A percentile compares a stretch with the other conserved stretches of the same genome.
Evolutionary conservation across 1,140 invertebrate genomes (phyloP).

Genomic region (Drosophila pectinifera): DNA sequence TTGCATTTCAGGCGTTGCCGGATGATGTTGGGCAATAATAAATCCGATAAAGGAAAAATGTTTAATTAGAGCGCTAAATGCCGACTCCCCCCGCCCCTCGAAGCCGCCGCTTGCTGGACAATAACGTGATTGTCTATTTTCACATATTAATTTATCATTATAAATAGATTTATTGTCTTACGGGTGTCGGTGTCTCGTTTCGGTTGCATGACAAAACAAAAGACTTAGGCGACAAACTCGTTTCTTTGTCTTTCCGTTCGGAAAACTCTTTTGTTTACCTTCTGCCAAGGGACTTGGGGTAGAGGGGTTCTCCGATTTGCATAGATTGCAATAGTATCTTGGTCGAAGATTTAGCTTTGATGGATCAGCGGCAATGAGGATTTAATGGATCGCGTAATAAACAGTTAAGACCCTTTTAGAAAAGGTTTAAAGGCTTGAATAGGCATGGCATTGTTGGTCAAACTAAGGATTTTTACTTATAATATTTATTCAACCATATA

Average conservation of each 20-base stretch:
- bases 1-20: conserved; percentile 41
- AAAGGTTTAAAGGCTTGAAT: neutral
- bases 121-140: conserved; percentile 53
- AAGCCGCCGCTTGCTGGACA: conserved; percentile 1
- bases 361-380: conserved; percentile 1
- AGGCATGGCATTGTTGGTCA: too few relatives aligned
- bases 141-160: conserved; percentile 76
- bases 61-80: conserved; percentile 76
- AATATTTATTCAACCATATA: neutral
- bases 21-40: conserved; percentile 61
- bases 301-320: conserved; percentile 25
- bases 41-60: conserved; percentile 69
- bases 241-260: conserved; percentile 57
- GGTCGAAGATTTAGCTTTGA: conserved; percentile 29
- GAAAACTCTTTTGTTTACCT: conserved; percentile 56
- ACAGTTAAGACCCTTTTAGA: neutral
- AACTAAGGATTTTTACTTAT: too few relatives aligned
- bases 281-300: conserved; percentile 15
- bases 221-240: conserved; percentile 77
- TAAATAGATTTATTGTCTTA: conserved; percentile 61
- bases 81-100: conserved; percentile 6
- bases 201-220: conserved; percentile 65
- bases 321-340: conserved; percentile 22
- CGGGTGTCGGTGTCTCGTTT: conserved; percentile 32
- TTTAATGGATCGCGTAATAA: neutral